Base-by-base conservation (phyloP, 2,888 invertebrate species). In the Fabriciana adippe region DNA sequence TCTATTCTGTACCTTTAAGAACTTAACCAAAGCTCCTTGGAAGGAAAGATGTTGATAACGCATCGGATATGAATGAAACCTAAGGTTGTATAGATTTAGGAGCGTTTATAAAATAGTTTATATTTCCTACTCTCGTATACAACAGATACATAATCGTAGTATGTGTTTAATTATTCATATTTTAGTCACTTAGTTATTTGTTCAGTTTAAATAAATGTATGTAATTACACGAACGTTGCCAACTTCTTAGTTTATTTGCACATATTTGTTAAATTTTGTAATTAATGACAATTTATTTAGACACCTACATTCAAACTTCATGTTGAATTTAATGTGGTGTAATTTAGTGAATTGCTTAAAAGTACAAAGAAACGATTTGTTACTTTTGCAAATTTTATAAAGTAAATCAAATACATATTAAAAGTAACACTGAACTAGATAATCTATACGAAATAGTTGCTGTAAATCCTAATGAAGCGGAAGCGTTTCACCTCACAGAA, bases 361-460 rank as follows among this genome's bases (percentile, higher is more conserved):
- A 94, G 94, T 94, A 94, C 94, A 94, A 94, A 93, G 86, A 92
- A 90, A 92, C 93, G 89, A 93, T 94, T 94, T 93, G 94, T 94
- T 94, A 94, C 94, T 94, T 94, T 94, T 94, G 94, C 94, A 94
- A 94, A 94, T 94, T 94, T 94, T 94, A 94, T 94, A 91, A 93
- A 92, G 76, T 88, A 88, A 91, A 87, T 81, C 83, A 84, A 89
- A 89, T 90, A 90, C 89, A 91, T 90, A 89, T 88, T 81, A 86
- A 88, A 85, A 81, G 74, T 85, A 85, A 83, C 84, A 81, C 80
- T 81, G 81, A 85, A 76, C 83, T 90, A 91, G 89, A 82, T 88
- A 86, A 89, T 86, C 78, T 89, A 84, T 86, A 90, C 84, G 79
- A 87, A 90, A 90, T 89, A 91, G 89, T 89, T 87, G 85, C 89